Evolutionary conservation across 2,113 vertebrate genomes (phyloP), one percentile per base, ranked within the genome.

Genomic region (Murina feae): DNA sequence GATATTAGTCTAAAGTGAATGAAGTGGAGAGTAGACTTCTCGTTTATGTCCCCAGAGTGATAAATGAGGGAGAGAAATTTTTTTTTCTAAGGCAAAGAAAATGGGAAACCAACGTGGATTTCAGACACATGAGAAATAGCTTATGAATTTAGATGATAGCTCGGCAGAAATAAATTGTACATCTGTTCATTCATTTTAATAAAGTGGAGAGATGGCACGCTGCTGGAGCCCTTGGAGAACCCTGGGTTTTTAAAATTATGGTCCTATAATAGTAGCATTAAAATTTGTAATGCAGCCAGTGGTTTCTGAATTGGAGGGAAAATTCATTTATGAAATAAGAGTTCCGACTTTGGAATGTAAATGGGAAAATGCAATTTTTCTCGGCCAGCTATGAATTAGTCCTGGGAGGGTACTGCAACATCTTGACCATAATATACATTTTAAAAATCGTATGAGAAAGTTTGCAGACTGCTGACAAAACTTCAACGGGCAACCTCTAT

Each of bases 121-220:
- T 98, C 97, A 98, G 98, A 96, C 97, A 98, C 98, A 98, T 98
- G 98, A 99, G 98, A 98, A 98, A 98, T 97, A 98, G 97, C 98
- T 98, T 98, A 99, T 99, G 98, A 98, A 99, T 99, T 98, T 98
- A 99, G 98, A 98, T 98, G 98, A 97, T 97, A 95, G 96, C 95
- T 98, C 96, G 97, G 98, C 96, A 97, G 97, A 98, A 98, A 98
- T 98, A 98, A 98, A 98, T 97, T 97, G 98, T 98, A 98, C 98
- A 98, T 98, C 98, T 98, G 98, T 99, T 99, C 98, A 98, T 99
- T 99, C 98, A 98, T 98, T 98, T 98, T 98, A 98, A 98, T 98
- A 98, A 98, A 99, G 98, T 98, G 95, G 98, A 98, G 97, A 97
- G 98, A 97, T 98, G 98, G 98, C 98, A 98, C 76, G 90, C 96